These are phyloP conservation scores for Dendrolimus houi DNA, from an alignment of 2,888 invertebrate species.

Conservation along the genomic window DNA sequence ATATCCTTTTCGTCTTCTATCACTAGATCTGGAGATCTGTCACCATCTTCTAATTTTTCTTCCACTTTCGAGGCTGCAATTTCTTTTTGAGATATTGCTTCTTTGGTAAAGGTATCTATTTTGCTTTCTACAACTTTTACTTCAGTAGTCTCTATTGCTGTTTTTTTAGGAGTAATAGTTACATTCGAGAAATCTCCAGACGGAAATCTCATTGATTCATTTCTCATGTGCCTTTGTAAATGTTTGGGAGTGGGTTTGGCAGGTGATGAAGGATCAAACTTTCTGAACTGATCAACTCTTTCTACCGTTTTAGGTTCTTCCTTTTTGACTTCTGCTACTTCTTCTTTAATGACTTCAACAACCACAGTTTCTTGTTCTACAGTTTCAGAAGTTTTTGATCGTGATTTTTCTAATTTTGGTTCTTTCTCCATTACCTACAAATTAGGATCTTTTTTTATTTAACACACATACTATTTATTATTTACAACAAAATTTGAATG, in stretches of 20 bases:
- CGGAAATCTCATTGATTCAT: constrained; percentile 72
- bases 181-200: constrained; percentile 72
- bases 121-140: constrained; percentile 42
- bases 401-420: constrained; percentile 51
- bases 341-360: constrained; percentile 31
- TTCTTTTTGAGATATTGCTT: constrained; percentile 64
- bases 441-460: too few relatives aligned
- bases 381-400: constrained; percentile 56
- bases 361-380: constrained; percentile 44
- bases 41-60: constrained; percentile 69
- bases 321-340: constrained; percentile 31
- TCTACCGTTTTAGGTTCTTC: constrained; percentile 50
- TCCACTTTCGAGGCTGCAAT: constrained; percentile 70
- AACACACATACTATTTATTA: too few relatives aligned
- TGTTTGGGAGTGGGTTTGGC: constrained; percentile 71
- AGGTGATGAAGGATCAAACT: constrained; percentile 64
- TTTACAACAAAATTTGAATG: too few relatives aligned
- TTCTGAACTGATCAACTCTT: constrained; percentile 56
- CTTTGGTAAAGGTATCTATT: constrained; percentile 43
- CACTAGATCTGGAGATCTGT: constrained; percentile 59
- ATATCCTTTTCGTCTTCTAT: constrained; percentile 59
- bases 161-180: constrained; percentile 64
- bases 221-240: constrained; percentile 70
- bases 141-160: constrained; percentile 63
- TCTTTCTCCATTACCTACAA: constrained; percentile 53